phyloP scores from a whole-genome alignment of 2,888 invertebrate species.

The Acanthoscelides obtectus region DNA sequence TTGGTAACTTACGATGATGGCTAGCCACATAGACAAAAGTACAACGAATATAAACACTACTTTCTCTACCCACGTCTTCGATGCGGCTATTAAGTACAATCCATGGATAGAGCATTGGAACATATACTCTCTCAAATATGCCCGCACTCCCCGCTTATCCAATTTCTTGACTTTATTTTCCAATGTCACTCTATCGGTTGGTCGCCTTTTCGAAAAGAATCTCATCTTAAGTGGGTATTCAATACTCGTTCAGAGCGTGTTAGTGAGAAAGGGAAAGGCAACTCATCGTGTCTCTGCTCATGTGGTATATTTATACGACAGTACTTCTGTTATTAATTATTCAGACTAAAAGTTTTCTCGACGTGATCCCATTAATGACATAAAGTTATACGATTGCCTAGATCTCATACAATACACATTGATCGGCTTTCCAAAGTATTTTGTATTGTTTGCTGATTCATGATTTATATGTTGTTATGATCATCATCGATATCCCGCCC shows the following conservation, averaged over 20 bases:
- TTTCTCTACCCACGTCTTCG: background rate
- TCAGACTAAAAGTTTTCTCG: background rate
- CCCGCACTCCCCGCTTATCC: background rate
- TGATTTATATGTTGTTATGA: too few relatives aligned
- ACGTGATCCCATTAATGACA: background rate
- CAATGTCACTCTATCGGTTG: too few relatives aligned
- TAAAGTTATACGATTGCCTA: background rate
- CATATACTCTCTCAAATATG: background rate
- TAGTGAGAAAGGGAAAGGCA: background rate
- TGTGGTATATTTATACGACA: background rate
- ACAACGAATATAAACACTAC: slow-evolving; percentile 20
- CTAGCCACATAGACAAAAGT: slow-evolving; percentile 28
- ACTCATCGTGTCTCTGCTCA: background rate
- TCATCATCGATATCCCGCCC: too few relatives aligned
- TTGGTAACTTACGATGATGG: slow-evolving; percentile 45
- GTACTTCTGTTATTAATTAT: background rate
- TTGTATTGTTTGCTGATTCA: background rate
- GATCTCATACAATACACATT: too few relatives aligned
- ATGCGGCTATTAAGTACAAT: slow-evolving; percentile 25
- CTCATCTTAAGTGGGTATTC: background rate
- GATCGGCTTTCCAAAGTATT: background rate
- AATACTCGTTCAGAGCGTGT: background rate
- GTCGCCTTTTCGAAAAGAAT: background rate
- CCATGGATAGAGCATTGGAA: slow-evolving; percentile 34
- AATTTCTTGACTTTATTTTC: too few relatives aligned